Evolutionary conservation across 2,888 invertebrate species (phyloP), one percentile per base, ranked within the genome.

Genomic region (Phaedon cochleariae): DNA sequence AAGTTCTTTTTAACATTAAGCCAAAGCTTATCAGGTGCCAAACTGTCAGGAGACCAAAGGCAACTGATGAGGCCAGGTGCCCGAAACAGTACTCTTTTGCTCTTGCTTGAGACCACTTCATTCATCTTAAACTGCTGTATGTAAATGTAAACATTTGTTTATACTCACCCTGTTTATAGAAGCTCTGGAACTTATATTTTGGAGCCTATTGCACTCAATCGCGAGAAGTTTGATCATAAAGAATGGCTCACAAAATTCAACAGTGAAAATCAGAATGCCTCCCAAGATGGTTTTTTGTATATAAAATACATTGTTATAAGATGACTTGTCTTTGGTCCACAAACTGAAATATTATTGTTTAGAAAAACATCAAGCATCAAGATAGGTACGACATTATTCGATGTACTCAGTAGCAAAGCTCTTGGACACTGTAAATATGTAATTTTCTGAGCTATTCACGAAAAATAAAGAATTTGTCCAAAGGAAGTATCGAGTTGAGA

Each of bases 221-320:
- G 88, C 89, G 78, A 89, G 87, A 41, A 92, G 81, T 79, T 89
- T 90, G 1, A 89, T 88, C 69, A 87, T 87, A 79, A 92, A 90
- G 82, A 90, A 92, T 45, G 92, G 91, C 74, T 91, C 90, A n/a
- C 84, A 83, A 70, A 92, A 85, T 63, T 87, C 87, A 37, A 92
- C 86, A 76, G 91, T 90, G 77, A 92, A 88, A 53, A 92, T 81
- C 48, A 92, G 82, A 70, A 92, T 87, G 10, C 92, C 92, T 12
- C 91, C 91, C 10, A 89, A 81, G 80, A 90, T 85, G 4, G 89
- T 88, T 78, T 90, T 90, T 78, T 90, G 89, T 51, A 91, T 84
- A 77, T 88, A 88, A 77, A 85, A 85, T 12, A 82, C 75, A 5
- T 77, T 77, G 67, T 80, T 78, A 60, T 78, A 77, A 0, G 77